Conservation (phyloP, 2,888 invertebrate genomes). For the Elegia similella region DNA sequence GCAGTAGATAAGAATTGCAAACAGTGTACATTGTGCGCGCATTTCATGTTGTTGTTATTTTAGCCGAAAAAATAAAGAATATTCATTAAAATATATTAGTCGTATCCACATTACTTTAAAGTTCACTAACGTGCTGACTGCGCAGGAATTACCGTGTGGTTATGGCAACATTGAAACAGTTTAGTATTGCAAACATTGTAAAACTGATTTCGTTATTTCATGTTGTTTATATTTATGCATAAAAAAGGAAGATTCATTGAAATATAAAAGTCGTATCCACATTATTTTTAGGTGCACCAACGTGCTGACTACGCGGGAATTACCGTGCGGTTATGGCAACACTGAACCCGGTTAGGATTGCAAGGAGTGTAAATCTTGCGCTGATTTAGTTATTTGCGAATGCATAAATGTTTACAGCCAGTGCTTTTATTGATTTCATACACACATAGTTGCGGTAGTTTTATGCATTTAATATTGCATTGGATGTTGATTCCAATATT, state of each 20-base stretch:
- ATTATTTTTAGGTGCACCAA: not conserved
- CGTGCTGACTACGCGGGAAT: not conserved
- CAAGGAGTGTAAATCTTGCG: not conserved
- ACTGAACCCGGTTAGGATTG: not conserved
- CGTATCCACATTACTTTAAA: not conserved
- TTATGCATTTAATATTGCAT: not conserved
- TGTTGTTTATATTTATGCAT: too few species aligned
- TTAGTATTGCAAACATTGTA: too few species aligned
- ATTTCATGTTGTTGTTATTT: too few species aligned
- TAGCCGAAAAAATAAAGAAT: too few species aligned
- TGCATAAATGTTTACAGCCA: not conserved
- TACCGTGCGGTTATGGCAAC: slow-evolving; percentile 4
- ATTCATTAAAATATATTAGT: not conserved
- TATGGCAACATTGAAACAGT: not conserved
- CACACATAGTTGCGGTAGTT: not conserved
- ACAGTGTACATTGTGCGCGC: too few species aligned
- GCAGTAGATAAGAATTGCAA: too few species aligned
- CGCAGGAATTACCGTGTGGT: not conserved
- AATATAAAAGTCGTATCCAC: not conserved
- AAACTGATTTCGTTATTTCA: slow-evolving; percentile 7
- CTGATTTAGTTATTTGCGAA: slow-evolving; percentile 7
- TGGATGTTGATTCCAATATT: not conserved
- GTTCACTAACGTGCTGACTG: too few species aligned
- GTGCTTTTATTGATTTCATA: not conserved
- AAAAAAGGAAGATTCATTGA: not conserved